A percentile compares a stretch with the other conserved stretches of the same genome.
These are phyloP conservation scores for Copsychus sechellarum DNA, from an alignment of 2,113 vertebrate species.

Conservation along the genomic window DNA sequence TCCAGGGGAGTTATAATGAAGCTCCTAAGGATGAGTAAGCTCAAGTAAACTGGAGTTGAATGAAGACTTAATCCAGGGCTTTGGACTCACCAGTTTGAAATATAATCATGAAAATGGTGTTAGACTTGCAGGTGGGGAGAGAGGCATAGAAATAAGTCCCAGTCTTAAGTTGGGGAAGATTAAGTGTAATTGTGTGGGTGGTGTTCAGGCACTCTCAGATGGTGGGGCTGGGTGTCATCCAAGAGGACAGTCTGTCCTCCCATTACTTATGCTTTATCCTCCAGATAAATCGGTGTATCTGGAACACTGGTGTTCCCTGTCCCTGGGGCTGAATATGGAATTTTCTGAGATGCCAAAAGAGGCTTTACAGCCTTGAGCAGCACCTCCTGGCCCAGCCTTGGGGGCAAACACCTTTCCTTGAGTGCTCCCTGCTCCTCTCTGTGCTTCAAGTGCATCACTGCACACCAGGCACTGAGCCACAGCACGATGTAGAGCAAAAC, in stretches of 20 bases:
- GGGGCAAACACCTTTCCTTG: background rate
- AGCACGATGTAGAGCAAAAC: background rate
- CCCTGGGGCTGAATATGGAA: background rate
- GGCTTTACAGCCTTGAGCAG: background rate
- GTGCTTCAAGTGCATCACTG: background rate
- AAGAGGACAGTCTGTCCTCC: background rate
- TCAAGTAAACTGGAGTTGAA: background rate
- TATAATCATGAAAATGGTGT: background rate
- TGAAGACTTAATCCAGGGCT: background rate
- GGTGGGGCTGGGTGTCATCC: background rate
- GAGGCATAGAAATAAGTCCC: background rate
- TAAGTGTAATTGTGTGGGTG: background rate
- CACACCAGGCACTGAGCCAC: background rate
- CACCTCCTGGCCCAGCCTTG: background rate
- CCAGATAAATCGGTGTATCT: background rate
- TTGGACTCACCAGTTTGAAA: background rate
- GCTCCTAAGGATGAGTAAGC: background rate
- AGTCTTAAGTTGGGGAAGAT: background rate
- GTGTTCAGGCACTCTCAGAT: background rate
- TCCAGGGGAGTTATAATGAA: background rate
- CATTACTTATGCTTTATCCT: background rate
- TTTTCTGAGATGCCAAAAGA: background rate
- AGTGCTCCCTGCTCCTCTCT: background rate
- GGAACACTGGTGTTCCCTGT: background rate
- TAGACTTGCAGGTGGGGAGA: background rate